phyloP scores from a whole-genome alignment of 2,888 invertebrate genomes.

The Sabellastarte sp. region DNA sequence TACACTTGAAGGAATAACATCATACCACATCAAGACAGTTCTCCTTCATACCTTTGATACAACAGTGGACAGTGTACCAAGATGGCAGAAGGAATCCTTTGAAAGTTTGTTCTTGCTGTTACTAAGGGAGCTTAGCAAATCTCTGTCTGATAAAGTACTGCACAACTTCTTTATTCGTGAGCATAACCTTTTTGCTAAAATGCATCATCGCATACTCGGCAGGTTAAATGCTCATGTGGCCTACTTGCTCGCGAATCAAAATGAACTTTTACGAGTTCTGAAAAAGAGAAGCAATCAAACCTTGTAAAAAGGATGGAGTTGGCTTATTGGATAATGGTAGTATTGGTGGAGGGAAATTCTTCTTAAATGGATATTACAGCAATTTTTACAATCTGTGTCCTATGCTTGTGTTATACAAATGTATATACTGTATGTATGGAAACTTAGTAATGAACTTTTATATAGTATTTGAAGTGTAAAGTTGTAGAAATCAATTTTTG shows the following conservation, averaged over 20 bases:
- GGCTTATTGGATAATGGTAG: too few relatives aligned
- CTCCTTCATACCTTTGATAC: slow-evolving; percentile 45
- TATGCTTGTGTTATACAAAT: too few relatives aligned
- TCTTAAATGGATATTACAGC: too few relatives aligned
- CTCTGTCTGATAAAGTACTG: slow-evolving; percentile 30
- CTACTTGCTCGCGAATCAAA: slow-evolving; percentile 10
- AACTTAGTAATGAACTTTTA: too few relatives aligned
- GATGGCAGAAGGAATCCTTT: slow-evolving; percentile 43
- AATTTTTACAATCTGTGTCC: too few relatives aligned
- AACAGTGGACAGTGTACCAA: slow-evolving; percentile 41
- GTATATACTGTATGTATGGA: too few relatives aligned
- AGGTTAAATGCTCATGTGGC: slow-evolving; percentile 5
- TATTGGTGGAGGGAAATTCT: too few relatives aligned
- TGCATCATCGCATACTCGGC: slow-evolving; percentile 9
- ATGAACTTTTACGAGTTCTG: slow-evolving; percentile 15
- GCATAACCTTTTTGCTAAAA: slow-evolving; percentile 36
- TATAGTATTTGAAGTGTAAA: too few relatives aligned
- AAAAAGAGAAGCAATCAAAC: slow-evolving; percentile 8
- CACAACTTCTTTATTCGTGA: slow-evolving; percentile 45
- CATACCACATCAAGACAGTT: slow-evolving; percentile 45
- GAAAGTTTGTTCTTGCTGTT: slow-evolving; percentile 39
- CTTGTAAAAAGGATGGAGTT: too few relatives aligned
- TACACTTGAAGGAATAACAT: slow-evolving; percentile 32
- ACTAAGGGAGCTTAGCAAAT: slow-evolving; percentile 36
- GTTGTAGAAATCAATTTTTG: too few relatives aligned